These are phyloP conservation scores for Embidobia sp. DNA, from an alignment of 2,888 invertebrate genomes.

Conservation along the genomic window DNA sequence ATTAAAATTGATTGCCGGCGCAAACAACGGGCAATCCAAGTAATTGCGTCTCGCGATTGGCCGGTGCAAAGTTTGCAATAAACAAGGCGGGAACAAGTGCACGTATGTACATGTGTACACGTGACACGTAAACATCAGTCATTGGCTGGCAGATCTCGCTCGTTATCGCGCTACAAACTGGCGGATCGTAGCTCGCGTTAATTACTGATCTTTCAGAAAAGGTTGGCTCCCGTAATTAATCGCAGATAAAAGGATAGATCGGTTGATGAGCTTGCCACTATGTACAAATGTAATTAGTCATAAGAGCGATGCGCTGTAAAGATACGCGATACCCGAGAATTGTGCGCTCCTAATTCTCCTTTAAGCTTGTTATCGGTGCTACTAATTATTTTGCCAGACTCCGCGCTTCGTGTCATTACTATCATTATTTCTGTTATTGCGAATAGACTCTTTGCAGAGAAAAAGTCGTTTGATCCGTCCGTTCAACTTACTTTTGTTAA, in stretches of 20 bases:
- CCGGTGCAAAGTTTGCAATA: conserved; percentile 19
- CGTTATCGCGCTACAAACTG: conserved; percentile 24
- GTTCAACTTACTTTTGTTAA: too few relatives aligned
- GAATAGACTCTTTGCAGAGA: too few relatives aligned
- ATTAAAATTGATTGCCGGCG: too few relatives aligned
- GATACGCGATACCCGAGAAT: not conserved
- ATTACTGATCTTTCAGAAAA: conserved; percentile 37
- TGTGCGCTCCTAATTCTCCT: not conserved
- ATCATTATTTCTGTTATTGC: conserved; percentile 5
- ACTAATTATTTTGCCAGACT: not conserved
- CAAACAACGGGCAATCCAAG: conserved; percentile 26
- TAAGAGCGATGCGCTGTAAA: conserved; percentile 10
- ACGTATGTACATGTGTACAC: conserved; percentile 1
- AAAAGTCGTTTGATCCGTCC: too few relatives aligned
- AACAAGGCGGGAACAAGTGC: conserved; percentile 19
- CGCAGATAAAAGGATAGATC: conserved; percentile 26
- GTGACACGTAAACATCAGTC: conserved; percentile 43
- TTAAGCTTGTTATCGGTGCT: not conserved
- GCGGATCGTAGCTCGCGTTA: conserved; percentile 22
- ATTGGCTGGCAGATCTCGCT: conserved; percentile 25
- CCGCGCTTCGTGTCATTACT: not conserved
- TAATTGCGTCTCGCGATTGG: conserved; percentile 27
- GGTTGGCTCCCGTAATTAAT: conserved; percentile 36
- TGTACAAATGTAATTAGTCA: not conserved
- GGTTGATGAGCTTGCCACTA: too few relatives aligned